Conservation (phyloP, 2,113 vertebrate species). For the Hydrochoerus hydrochaeris region DNA sequence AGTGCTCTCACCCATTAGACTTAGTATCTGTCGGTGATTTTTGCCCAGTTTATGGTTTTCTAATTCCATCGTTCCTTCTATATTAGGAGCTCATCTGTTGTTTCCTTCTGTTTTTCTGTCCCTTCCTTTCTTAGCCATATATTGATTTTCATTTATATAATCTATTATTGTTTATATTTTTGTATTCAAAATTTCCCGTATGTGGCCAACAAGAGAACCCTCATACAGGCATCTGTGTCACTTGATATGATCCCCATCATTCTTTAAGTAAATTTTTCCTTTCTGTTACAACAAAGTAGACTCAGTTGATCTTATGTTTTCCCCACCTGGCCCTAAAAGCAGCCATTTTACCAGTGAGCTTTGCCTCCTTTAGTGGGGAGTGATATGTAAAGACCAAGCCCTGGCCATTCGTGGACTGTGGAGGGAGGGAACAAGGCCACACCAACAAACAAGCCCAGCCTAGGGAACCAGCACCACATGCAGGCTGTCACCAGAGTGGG, state of each 20-base stretch:
- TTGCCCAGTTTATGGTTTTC: not conserved
- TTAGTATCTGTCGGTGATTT: slow-evolving; percentile 21
- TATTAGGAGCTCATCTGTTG: not conserved
- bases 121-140: not conserved
- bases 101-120: not conserved
- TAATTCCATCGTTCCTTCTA: not conserved
- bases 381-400: not conserved
- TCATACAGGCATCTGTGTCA: not conserved
- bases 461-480: no score
- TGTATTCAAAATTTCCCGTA: not conserved
- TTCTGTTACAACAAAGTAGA: not conserved
- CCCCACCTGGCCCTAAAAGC: not conserved
- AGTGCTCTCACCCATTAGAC: not conserved
- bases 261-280: not conserved
- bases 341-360: not conserved
- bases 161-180: not conserved
- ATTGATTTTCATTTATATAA: slow-evolving; percentile 31
- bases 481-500: no score
- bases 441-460: no score
- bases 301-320: slow-evolving; percentile 8
- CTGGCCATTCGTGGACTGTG: no score
- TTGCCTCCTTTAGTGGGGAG: not conserved
- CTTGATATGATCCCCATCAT: not conserved
- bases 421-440: no score
- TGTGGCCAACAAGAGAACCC: not conserved